Base-by-base conservation (phyloP, 2,888 invertebrate genomes). In the Nysson spinosus region DNA sequence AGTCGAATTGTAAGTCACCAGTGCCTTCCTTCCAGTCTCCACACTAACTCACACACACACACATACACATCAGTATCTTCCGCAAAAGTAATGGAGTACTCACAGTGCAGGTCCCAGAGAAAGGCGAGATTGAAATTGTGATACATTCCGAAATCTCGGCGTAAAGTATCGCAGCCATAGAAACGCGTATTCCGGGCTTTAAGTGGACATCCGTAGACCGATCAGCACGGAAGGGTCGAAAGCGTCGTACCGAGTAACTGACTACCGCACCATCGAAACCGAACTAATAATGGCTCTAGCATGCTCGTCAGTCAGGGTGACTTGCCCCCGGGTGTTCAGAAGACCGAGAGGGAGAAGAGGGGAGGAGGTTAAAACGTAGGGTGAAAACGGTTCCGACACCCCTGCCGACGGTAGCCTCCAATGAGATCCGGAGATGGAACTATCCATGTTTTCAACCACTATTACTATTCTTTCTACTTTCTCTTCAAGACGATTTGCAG, bases 71-170 rank as follows among this genome's bases (percentile, higher is more conserved):
- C 14, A 12, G 20, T 9, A 7, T 34, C 11, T 4, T 2, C 6
- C 7, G n/a, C 9, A 11, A 1, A 3, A 11, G 19, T 5, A 35
- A 3, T 22, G 20, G 32, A 7, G 26, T 79, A 83, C 83, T 83
- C 72, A 83, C 83, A 77, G 56, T 81, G 77, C 46, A 85, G 68
- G 65, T 79, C 81, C 86, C 86, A 87, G 37, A 85, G 81, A 40
- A 87, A 78, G 22, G 84, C 80, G 50, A 86, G 77, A 72, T 85
- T 83, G 44, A 82, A 77, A 75, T 84, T 84, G 72, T 85, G 86
- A 73, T 86, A 87, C 85, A 87, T 85, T 28, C 51, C 40, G 40
- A 35, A 43, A 52, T 44, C 30, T 56, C 32, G 19, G 6, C 46
- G 52, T 42, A 44, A 30, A 37, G 28, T 26, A 9, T 30, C 30